Evolutionary conservation across 2,888 invertebrate genomes (phyloP).

Genomic region (Tiliacea citrago): DNA sequence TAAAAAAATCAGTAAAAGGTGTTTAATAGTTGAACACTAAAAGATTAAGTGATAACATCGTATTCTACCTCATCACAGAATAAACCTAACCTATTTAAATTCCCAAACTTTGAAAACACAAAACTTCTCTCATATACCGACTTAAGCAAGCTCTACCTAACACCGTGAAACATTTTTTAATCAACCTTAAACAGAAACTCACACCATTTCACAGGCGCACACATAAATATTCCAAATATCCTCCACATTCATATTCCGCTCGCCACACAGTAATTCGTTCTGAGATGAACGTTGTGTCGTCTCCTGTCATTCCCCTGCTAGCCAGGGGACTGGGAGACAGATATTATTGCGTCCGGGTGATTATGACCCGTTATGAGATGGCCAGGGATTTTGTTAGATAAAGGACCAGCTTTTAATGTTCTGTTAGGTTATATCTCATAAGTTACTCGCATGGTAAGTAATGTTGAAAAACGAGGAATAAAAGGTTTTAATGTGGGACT

Average conservation of each 20-base stretch:
- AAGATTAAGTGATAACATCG: not conserved
- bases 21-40: too few species aligned
- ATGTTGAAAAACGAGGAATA: not conserved
- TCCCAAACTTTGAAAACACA: too few species aligned
- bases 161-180: slow-evolving; percentile 37
- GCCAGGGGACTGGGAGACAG: slow-evolving; percentile 35
- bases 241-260: slow-evolving; percentile 65
- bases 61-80: not conserved
- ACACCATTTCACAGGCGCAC: slow-evolving; percentile 16
- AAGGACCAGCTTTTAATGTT: slow-evolving; percentile 32
- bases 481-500: slow-evolving; percentile 17
- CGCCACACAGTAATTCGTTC: slow-evolving; percentile 66
- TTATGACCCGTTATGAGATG: slow-evolving; percentile 56
- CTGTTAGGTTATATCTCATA: slow-evolving; percentile 26
- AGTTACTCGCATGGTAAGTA: slow-evolving; percentile 5
- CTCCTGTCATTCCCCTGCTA: slow-evolving; percentile 56
- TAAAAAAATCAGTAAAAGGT: not conserved
- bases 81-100: not conserved
- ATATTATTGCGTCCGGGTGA: slow-evolving; percentile 55
- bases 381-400: slow-evolving; percentile 48
- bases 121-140: not conserved
- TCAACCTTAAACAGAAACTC: slow-evolving; percentile 14
- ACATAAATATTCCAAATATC: slow-evolving; percentile 53
- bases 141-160: not conserved
- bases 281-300: slow-evolving; percentile 64